phyloP scores from a whole-genome alignment of 1,140 invertebrate genomes.

The Saccostrea cuccullata region DNA sequence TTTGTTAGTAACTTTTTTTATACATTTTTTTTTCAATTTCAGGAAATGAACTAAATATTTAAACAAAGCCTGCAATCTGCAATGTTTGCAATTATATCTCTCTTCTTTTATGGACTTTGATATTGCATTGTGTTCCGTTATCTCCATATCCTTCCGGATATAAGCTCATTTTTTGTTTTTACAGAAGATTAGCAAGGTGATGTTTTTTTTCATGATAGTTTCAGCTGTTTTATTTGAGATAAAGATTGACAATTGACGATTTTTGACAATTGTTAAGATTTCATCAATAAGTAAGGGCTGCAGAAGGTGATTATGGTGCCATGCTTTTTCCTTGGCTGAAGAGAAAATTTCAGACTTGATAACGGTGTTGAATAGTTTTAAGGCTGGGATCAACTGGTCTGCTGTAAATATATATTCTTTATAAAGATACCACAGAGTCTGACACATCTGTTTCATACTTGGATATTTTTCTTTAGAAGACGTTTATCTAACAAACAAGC shows the following conservation, averaged over 20 bases:
- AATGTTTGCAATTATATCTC: background rate
- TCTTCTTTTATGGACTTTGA: background rate
- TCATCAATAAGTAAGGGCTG: background rate
- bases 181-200: background rate
- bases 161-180: background rate
- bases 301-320: background rate
- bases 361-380: background rate
- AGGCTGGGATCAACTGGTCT: background rate
- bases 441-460: too few species aligned
- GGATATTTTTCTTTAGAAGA: too few species aligned
- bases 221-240: background rate
- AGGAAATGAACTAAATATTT: background rate
- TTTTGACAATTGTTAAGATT: slow-evolving; percentile 1
- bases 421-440: too few species aligned
- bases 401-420: background rate
- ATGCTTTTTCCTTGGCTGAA: slow-evolving; percentile 9
- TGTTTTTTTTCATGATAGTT: background rate
- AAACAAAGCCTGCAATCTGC: background rate
- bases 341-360: background rate
- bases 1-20: background rate
- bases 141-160: too few species aligned
- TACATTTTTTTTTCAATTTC: background rate
- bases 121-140: too few species aligned
- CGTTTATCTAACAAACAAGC: too few species aligned
- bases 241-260: background rate